Base-by-base conservation (phyloP, 1,140 invertebrate species). In the Phenacoccus solenopsis region DNA sequence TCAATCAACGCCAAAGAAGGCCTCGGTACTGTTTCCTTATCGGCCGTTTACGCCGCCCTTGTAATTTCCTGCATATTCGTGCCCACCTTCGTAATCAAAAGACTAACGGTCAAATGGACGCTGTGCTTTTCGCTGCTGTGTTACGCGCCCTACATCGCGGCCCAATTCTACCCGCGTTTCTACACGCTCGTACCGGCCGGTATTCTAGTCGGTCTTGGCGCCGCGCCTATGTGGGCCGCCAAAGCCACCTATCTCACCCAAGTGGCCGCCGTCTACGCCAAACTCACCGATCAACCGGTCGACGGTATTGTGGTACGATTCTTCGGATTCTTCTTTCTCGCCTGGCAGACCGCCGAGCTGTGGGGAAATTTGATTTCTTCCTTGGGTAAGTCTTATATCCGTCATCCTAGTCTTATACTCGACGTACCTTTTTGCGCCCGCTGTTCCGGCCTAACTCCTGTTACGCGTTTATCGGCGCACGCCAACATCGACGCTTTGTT, bases 341-440 rank as follows among this genome's bases (percentile, higher is more conserved):
- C 94, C 70, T 98, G 96, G 87, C 96, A 98, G 77, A 91, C 91
- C 0, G 91, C 94, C 70, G 92, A 95, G 79, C 85, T 96, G 9
- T 92, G 93, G 92, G 95, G 95, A 76, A 98, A 98, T 81, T 84
- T 98, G 30, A 92, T 98, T 74, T 96, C 94, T n/a, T 97, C 94
- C 68, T 81, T 93, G 74, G 90, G 89, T 94, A 78, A 86, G 85
- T 78, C 57, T 9, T 49, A 5, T n/a, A n/a, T n/a, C n/a, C n/a
- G n/a, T n/a, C n/a, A n/a, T n/a, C n/a, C n/a, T n/a, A n/a, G n/a
- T n/a, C n/a, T n/a, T n/a, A n/a, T n/a, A n/a, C n/a, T n/a, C n/a
- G n/a, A n/a, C n/a, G n/a, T n/a, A n/a, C n/a, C n/a, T n/a, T n/a
- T n/a, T n/a, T n/a, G n/a, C n/a, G n/a, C n/a, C n/a, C n/a, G n/a